Base-by-base conservation (phyloP, 2,888 invertebrate genomes). In the Himalopsyche anomala region DNA sequence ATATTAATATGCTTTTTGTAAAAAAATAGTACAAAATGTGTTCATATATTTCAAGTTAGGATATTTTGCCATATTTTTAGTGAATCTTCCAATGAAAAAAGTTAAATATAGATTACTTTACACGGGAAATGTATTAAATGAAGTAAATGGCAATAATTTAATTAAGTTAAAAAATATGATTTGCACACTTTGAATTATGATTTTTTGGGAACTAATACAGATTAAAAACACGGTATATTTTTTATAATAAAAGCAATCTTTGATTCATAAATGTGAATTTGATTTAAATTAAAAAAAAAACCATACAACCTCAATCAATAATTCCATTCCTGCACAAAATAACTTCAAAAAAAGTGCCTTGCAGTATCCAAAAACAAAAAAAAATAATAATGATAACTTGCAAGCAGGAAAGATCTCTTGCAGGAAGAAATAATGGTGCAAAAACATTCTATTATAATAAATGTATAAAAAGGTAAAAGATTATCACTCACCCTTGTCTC, bases 401-500 rank as follows among this genome's bases (percentile, higher is more conserved):
- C 19, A 91, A 91, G 91, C 91, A 92, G 91, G 91, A 91, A 90
- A 92, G 56, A 91, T 62, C 91, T 74, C 74, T 74, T 74, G 62
- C 90, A 91, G 90, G 91, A 92, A 92, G 90, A 91, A 91, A 90
- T 93, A 88, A 89, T 84, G 85, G 85, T 82, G 86, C 87, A 87
- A 84, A 89, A 87, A 87, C 86, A 85, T 85, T 84, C 38, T 85
- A 87, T 82, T 82, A 88, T 89, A 88, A 86, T 86, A 87, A 84
- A 89, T 86, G 86, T 82, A 92, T 87, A 91, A 90, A 90, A 89
- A 89, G 88, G 90, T 90, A 87, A 89, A 89, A 89, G 40, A 42
- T 81, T 19, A 45, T 90, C 89, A 96, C 97, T 98, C 95, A 98
- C 98, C 97, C 98, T 95, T 91, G 97, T 96, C 95, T 97, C 97